A percentile compares a stretch with the other conserved stretches of the same genome.
These are phyloP conservation scores for Brachyalestes nurse DNA, from an alignment of 2,797 vertebrate species.

Conservation along the genomic window DNA sequence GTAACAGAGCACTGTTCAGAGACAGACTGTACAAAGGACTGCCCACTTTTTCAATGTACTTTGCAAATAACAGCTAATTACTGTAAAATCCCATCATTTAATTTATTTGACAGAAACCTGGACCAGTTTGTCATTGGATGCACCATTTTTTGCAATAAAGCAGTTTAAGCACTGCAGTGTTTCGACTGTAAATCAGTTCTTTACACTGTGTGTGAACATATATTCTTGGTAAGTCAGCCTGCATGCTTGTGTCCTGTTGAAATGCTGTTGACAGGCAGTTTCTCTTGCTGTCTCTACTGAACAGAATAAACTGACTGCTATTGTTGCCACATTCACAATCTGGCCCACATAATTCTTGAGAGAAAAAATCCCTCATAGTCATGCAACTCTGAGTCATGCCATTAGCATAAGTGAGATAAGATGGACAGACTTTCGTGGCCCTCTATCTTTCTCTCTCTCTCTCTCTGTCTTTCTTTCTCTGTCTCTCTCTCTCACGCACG, in stretches of 20 bases:
- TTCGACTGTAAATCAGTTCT: background rate
- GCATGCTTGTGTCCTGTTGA: background rate
- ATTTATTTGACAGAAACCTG: background rate
- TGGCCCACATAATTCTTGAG: background rate
- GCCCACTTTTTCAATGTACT: background rate
- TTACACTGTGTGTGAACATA: background rate
- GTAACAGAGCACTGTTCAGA: background rate
- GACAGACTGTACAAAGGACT: too few species aligned
- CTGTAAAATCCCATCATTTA: background rate
- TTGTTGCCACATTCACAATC: background rate
- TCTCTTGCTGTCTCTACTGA: background rate
- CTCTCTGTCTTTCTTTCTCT: background rate
- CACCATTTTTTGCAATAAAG: background rate
- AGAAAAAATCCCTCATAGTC: background rate
- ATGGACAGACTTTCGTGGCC: background rate
- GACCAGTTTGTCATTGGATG: background rate
- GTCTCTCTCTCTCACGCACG: background rate
- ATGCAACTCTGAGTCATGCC: conserved; percentile 63
- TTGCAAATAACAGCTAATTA: background rate
- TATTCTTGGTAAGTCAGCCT: background rate
- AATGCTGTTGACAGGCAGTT: conserved; percentile 3
- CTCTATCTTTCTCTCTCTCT: conserved; percentile 43
- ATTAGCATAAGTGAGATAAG: conserved; percentile 15
- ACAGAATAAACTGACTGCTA: background rate
- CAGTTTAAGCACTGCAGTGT: background rate